Base-by-base conservation (phyloP, 2,113 vertebrate species). In the Periophthalmodon schlosseri region DNA sequence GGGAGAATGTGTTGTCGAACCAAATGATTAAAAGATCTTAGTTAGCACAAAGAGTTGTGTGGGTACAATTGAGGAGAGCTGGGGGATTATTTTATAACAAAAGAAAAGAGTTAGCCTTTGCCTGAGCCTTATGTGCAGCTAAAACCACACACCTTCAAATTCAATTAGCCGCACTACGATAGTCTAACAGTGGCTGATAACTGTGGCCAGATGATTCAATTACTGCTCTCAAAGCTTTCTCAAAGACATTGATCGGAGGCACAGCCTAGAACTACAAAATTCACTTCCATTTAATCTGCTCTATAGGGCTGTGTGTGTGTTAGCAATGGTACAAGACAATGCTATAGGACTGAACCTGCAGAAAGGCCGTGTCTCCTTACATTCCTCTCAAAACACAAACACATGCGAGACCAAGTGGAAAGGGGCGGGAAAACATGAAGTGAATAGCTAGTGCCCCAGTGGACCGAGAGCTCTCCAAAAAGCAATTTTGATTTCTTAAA, bases 81-180 rank as follows among this genome's bases (percentile, higher is more conserved):
- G 23, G 50, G 39, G 24, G 70, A 68, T 56, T 3, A 33, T 75
- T 71, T 73, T 66, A 79, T 77, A 50, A 74, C 36, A 81, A 54
- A 58, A 72, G 64, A 5, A 1, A 73, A 72, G 57, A 72, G 66
- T 67, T 44, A 24, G 47, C 28, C 70, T 79, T 57, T 65, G 36
- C 46, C n/a, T 39, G 54, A 70, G 64, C 58, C 52, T 21, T 67
- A 72, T n/a, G 33, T 78, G 70, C 70, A 61, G 75, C 68, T 68
- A 73, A 24, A 60, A 77, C 70, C 81, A 28, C 46, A 75, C 77
- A 78, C 68, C 76, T 65, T 77, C 77, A 60, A 75, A 89, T 85
- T 87, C 84, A 87, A 86, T 87, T 83, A 87, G 78, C 23, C 28
- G 12, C 14, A 73, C 68, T 69, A 70, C 76, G 70, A 74, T 33